Evolutionary conservation across 2,113 vertebrate genomes (phyloP).

Genomic region (Chaetodon auriga): DNA sequence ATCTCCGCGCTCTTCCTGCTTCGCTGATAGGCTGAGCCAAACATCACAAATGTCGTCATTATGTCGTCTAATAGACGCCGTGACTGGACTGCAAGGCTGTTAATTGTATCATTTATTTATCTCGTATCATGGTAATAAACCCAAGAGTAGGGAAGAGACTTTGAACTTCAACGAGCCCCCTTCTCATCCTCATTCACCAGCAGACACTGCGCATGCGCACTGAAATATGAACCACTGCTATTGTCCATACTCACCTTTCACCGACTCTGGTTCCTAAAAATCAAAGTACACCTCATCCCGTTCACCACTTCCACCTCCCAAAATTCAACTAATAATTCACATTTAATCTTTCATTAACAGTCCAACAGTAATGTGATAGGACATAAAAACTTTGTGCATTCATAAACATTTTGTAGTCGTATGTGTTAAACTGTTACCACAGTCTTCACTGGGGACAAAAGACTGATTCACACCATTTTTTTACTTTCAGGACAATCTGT

Average conservation of each 20-base stretch:
- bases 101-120: neutral
- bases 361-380: no score
- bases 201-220: conserved; percentile 47
- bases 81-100: neutral
- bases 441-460: no score
- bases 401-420: no score
- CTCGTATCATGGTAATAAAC: neutral
- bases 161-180: neutral
- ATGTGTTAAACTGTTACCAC: no score
- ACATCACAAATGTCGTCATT: neutral
- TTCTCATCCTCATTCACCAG: neutral
- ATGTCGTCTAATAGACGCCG: neutral
- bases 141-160: neutral
- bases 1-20: neutral
- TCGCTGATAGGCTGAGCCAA: neutral
- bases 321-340: neutral
- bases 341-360: no score
- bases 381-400: neutral
- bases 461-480: no score
- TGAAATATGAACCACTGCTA: no score
- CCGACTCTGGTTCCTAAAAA: no score
- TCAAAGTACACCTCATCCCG: no score
- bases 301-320: no score
- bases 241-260: no score
- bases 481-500: no score